Base-by-base conservation (phyloP, 2,113 vertebrate species). In the Lonchura striata region DNA sequence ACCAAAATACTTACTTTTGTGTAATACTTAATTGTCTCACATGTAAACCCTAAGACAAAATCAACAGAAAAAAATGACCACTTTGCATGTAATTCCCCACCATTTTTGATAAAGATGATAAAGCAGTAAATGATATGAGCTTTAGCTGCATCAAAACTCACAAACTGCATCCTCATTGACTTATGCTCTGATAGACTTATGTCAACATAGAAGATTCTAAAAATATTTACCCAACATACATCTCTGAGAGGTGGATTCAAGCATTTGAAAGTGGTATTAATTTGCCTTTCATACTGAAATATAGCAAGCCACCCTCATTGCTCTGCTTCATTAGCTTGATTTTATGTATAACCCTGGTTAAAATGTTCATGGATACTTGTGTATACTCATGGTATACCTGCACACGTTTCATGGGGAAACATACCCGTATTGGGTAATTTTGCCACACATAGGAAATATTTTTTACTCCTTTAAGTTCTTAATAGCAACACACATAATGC, bases 271-370 rank as follows among this genome's bases (percentile, higher is more conserved):
- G 20, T 15, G 15, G 9, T 71, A n/a, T 60, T 69, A 60, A n/a
- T 80, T 72, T 68, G 57, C 17, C 13, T 79, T 90, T 54, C 47
- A 39, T 37, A 12, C 13, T 64, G 49, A 85, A 88, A 44, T 46
- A 52, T 5, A 75, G 57, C 20, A 64, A 84, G 54, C 3, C 2
- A 0, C 0, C 15, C 5, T 63, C 6, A 44, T 9, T 41, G 7
- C 23, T 93, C 72, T 42, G 13, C 25, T 79, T 63, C 59, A 59
- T 50, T 88, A 57, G 23, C 10, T 59, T 37, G 0, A 27, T 88
- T 88, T 88, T 57, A 72, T 69, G 64, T 54, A 53, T 47, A 25
- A 28, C 11, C 14, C 1, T 0, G 4, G 31, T 61, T 28, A 76
- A 76, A 90, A 90, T 10, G 4, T 64, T 84, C 37, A 7, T 47